Conservation (phyloP, 37 sponge, comb jelly and placozoan genomes). For the Haliclona indistincta region DNA sequence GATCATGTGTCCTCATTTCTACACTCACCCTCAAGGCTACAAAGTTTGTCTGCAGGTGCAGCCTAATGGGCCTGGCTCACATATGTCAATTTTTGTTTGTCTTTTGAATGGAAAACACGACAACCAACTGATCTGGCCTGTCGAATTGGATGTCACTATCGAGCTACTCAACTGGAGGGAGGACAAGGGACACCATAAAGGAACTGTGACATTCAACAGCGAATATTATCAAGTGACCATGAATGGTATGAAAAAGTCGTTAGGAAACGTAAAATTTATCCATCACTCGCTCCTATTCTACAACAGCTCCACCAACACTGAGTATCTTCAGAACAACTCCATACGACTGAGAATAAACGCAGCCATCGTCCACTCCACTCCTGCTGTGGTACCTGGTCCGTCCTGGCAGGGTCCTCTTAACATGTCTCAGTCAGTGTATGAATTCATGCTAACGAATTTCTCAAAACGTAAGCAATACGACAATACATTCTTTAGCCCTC, state of each 20-base stretch:
- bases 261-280: background rate
- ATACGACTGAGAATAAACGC: too few relatives aligned
- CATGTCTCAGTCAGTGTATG: too few relatives aligned
- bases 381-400: too few relatives aligned
- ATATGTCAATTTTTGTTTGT: constrained; percentile 18
- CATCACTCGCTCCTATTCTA: too few relatives aligned
- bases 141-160: constrained; percentile 2
- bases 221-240: background rate
- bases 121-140: constrained; percentile 31
- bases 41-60: constrained; percentile 28
- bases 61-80: constrained; percentile 32
- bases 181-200: background rate
- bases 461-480: background rate
- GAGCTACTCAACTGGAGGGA: constrained; percentile 9
- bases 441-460: too few relatives aligned
- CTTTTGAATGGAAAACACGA: constrained; percentile 43
- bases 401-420: too few relatives aligned
- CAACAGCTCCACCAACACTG: too few relatives aligned
- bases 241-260: background rate
- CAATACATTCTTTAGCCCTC: background rate
- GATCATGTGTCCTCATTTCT: constrained; percentile 6
- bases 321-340: too few relatives aligned
- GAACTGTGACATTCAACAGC: background rate
- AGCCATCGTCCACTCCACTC: too few relatives aligned
- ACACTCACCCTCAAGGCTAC: constrained; percentile 35